Percentiles rank a stretch among this genome's conserved stretches.
Evolutionary conservation across 2,888 invertebrate genomes (phyloP).

Genomic region (Limnephilus lunatus): DNA sequence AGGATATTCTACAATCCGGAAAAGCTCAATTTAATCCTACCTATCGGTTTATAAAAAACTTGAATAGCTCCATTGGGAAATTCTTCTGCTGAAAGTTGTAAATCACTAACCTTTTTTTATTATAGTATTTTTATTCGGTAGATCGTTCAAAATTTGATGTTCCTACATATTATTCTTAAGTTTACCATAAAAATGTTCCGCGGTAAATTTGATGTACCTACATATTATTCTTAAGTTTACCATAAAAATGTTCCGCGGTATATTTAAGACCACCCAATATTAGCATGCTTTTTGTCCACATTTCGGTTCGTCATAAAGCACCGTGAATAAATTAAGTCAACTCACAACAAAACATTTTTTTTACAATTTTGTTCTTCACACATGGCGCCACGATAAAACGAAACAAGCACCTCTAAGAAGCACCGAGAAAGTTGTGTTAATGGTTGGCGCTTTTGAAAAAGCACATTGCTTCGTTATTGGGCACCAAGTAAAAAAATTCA

Average conservation of each 20-base stretch:
- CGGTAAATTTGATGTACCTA: not conserved
- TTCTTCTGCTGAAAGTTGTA: not conserved
- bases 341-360: conserved; percentile 22
- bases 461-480: not conserved
- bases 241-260: not conserved
- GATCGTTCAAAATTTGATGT: not conserved
- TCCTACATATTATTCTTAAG: not conserved
- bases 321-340: conserved; percentile 38
- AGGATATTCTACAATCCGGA: too few relatives aligned
- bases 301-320: conserved; percentile 22
- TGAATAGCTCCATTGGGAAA: not conserved
- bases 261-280: conserved; percentile 30
- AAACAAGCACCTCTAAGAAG: not conserved
- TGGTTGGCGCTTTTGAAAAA: not conserved
- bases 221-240: not conserved
- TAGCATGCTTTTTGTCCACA: conserved; percentile 23
- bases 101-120: not conserved
- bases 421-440: not conserved
- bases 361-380: not conserved
- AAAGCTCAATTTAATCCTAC: too few relatives aligned
- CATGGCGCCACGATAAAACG: not conserved
- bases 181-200: conserved; percentile 14
- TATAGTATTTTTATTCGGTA: too few relatives aligned
- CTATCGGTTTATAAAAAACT: too few relatives aligned
- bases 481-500: not conserved